A percentile compares a stretch with the other conserved stretches of the same genome.
Evolutionary conservation across 1,140 invertebrate species (phyloP).

Genomic region (Drosophila lacteicornis): DNA sequence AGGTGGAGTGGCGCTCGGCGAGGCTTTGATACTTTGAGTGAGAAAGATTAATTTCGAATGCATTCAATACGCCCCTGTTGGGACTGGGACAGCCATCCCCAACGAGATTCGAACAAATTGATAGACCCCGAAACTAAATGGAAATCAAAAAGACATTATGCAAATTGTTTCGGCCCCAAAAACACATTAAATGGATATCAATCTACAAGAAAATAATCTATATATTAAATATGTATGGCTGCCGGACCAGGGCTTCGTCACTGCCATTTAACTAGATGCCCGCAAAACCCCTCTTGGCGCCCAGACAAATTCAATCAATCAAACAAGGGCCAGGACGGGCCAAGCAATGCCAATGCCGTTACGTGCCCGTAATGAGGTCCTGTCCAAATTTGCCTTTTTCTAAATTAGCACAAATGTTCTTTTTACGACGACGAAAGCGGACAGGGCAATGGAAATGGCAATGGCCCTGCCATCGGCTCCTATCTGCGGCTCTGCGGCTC

Average conservation of each 20-base stretch:
- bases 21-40: conserved; percentile 8
- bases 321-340: conserved; percentile 52
- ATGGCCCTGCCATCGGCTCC: conserved; percentile 16
- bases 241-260: conserved; percentile 10
- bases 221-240: conserved; percentile 63
- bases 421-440: conserved; percentile 75
- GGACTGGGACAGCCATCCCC: background rate
- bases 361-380: conserved; percentile 80
- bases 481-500: conserved; percentile 26
- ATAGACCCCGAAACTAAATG: conserved; percentile 38
- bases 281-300: background rate
- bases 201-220: conserved; percentile 65
- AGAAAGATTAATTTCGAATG: conserved; percentile 42
- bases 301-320: conserved; percentile 81
- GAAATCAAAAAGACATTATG: conserved; percentile 75
- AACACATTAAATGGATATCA: conserved; percentile 77
- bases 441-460: conserved; percentile 20
- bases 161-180: conserved; percentile 51
- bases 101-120: conserved; percentile 8
- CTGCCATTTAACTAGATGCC: conserved; percentile 26
- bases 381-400: conserved; percentile 83
- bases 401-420: conserved; percentile 84
- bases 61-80: conserved; percentile 16
- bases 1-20: conserved; percentile 1
- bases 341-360: conserved; percentile 76